Conservation (phyloP, 2,113 vertebrate genomes). For the Epinephelus cyanopodus region DNA sequence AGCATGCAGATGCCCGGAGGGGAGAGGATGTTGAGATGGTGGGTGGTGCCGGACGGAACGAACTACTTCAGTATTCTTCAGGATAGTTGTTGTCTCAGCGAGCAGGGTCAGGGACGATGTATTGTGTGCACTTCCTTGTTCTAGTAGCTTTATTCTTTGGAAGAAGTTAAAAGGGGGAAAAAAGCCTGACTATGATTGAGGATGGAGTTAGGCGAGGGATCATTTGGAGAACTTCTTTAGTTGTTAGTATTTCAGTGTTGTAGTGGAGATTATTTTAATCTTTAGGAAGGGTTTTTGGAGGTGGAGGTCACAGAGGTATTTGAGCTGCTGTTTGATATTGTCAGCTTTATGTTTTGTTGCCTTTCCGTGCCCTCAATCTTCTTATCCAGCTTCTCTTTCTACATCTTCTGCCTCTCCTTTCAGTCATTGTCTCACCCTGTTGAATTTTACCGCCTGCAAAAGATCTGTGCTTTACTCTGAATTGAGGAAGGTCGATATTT, state of each 20-base stretch:
- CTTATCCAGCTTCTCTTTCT: not conserved
- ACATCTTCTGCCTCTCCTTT: not conserved
- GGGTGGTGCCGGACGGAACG: conserved; percentile 38
- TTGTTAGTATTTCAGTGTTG: not conserved
- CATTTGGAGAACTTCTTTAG: not conserved
- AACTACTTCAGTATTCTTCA: conserved; percentile 36
- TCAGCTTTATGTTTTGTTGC: not conserved
- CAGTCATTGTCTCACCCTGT: not conserved
- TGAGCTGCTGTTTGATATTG: not conserved
- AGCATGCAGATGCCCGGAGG: conserved; percentile 55
- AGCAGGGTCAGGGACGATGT: not conserved
- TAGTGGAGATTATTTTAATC: not conserved
- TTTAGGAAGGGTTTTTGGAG: not conserved
- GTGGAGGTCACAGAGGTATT: conserved; percentile 1
- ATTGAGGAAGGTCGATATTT: conserved; percentile 13
- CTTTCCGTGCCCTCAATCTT: not conserved
- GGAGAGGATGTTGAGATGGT: conserved; percentile 55
- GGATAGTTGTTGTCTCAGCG: conserved; percentile 25
- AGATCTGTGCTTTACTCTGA: conserved; percentile 5
- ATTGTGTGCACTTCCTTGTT: conserved; percentile 18
- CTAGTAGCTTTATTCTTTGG: conserved; percentile 24
- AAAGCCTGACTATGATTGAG: not conserved
- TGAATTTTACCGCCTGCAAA: not conserved
- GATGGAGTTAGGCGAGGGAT: not conserved
- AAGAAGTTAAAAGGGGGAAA: conserved; percentile 25